Percentiles rank a stretch among this genome's conserved stretches.
Evolutionary conservation across 2,797 vertebrate species (phyloP).

Genomic region (Argentina silus): DNA sequence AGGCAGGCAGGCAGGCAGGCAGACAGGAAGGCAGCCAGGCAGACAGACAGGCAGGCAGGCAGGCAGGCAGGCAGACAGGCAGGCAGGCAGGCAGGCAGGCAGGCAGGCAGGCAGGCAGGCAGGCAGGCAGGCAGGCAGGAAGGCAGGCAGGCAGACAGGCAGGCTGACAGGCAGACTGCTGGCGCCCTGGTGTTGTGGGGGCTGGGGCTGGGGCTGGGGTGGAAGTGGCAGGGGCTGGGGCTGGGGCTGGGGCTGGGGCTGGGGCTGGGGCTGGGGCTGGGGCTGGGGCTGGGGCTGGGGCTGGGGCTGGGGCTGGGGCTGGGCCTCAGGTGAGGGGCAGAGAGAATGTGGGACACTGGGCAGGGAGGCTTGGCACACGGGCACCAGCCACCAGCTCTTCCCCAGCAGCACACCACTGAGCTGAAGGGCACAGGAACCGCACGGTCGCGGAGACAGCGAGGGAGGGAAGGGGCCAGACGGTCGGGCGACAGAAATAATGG

Average conservation of each 20-base stretch:
- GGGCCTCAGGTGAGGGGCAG: conserved; percentile 66
- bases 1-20: too few species aligned
- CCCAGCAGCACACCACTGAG: conserved; percentile 54
- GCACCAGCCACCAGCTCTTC: conserved; percentile 62
- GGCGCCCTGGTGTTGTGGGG: conserved; percentile 52
- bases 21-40: too few species aligned
- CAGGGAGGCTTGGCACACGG: conserved; percentile 66
- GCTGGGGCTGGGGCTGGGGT: not conserved
- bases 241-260: too few species aligned
- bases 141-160: conserved; percentile 24
- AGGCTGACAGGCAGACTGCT: conserved; percentile 36
- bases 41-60: too few species aligned
- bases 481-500: conserved; percentile 71
- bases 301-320: too few species aligned
- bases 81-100: too few species aligned
- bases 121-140: not conserved
- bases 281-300: too few species aligned
- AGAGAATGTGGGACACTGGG: conserved; percentile 65
- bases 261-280: conserved; percentile 23
- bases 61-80: too few species aligned
- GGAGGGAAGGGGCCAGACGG: conserved; percentile 18
- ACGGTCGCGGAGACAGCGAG: conserved; percentile 41
- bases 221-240: too few species aligned
- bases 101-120: not conserved
- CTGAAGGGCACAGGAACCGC: conserved; percentile 73